Evolutionary conservation across 2,113 vertebrate genomes (phyloP).

Genomic region (Delphinapterus leucas): DNA sequence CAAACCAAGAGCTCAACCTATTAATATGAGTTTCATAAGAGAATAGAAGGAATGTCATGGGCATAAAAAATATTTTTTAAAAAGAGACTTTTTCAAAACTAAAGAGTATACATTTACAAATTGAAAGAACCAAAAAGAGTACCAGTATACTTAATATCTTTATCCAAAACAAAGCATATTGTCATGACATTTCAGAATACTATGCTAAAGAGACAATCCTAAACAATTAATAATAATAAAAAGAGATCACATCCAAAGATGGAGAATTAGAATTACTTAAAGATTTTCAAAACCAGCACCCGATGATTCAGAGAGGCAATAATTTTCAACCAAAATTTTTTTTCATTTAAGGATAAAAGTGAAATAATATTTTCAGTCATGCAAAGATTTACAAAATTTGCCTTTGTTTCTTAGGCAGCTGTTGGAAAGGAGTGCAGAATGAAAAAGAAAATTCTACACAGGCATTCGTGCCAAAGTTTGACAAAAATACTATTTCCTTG

Average conservation of each 20-base stretch:
- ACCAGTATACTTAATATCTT: background rate
- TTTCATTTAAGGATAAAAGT: background rate
- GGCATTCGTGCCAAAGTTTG: background rate
- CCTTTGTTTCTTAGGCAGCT: background rate
- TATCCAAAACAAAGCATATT: background rate
- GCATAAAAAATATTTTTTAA: background rate
- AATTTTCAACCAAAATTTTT: background rate
- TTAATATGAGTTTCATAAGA: background rate
- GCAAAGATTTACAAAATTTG: background rate
- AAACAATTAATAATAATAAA: background rate
- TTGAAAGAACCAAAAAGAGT: background rate
- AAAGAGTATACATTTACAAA: background rate
- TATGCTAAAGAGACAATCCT: background rate
- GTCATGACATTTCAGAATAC: background rate
- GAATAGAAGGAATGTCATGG: background rate
- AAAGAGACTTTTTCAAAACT: background rate
- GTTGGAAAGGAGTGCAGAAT: background rate
- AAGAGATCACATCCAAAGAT: background rate
- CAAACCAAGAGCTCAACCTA: background rate
- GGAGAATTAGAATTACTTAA: background rate
- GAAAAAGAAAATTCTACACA: background rate
- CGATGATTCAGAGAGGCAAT: background rate
- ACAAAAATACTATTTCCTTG: background rate
- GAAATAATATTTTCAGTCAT: background rate
- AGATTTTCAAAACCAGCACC: background rate